Percentiles rank a stretch among this genome's conserved stretches.
Evolutionary conservation across 2,888 invertebrate species (phyloP).

Genomic region (Metalampra italica): DNA sequence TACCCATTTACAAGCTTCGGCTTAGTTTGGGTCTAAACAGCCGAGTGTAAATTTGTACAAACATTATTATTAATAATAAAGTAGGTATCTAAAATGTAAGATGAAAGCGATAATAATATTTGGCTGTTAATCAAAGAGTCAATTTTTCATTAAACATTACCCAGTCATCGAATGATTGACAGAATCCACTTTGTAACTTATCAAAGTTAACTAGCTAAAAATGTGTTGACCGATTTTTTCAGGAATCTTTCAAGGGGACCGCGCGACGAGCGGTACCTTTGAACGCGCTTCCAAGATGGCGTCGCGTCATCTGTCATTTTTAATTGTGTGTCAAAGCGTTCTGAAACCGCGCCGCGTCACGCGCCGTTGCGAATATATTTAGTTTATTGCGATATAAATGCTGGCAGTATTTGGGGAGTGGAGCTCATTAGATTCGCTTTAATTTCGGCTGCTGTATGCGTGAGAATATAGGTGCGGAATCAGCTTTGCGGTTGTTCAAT

Average conservation of each 20-base stretch:
- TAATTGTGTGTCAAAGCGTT: slow-evolving; percentile 72
- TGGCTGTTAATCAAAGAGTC: neutral
- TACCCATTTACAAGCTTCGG: no score
- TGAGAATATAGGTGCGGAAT: neutral
- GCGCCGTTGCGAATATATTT: slow-evolving; percentile 67
- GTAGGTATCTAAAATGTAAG: neutral
- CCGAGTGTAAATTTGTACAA: no score
- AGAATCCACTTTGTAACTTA: slow-evolving; percentile 35
- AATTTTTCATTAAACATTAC: neutral
- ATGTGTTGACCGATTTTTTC: slow-evolving; percentile 55
- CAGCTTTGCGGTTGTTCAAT: neutral
- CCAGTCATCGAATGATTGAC: slow-evolving; percentile 37
- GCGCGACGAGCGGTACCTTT: slow-evolving; percentile 43
- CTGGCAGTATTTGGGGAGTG: slow-evolving; percentile 45
- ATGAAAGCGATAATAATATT: neutral
- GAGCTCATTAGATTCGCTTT: slow-evolving; percentile 55
- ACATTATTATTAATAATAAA: no score
- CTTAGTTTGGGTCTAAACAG: no score
- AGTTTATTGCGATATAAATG: slow-evolving; percentile 74
- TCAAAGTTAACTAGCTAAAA: slow-evolving; percentile 52
- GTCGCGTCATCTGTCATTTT: slow-evolving; percentile 71
- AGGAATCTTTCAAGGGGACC: slow-evolving; percentile 21
- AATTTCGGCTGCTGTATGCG: slow-evolving; percentile 28
- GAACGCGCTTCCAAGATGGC: slow-evolving; percentile 59
- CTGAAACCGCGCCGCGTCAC: slow-evolving; percentile 35